Base-by-base conservation (phyloP, 2,797 vertebrate genomes). In the Jordanella pulchra region DNA sequence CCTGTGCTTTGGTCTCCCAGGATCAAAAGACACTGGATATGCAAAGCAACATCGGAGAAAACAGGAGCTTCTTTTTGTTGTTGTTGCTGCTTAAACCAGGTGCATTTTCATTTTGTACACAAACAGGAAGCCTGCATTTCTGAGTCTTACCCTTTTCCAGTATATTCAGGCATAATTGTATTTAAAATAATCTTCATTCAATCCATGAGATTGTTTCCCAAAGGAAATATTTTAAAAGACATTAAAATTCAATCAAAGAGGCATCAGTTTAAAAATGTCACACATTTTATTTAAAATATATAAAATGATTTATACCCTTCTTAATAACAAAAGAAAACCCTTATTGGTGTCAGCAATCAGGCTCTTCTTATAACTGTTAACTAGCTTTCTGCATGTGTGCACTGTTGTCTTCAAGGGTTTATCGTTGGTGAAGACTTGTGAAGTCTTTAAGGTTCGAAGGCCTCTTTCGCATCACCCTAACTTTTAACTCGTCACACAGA, bases 21-120 rank as follows among this genome's bases (percentile, higher is more conserved):
- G 75, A 54, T 48, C 64, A 45, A 78, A 78, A 75, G 55, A 72
- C 23, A 53, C 30, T 5, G 0, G 68, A 83, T 58, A 25, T 9
- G 27, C 17, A 32, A 27, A 4, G 13, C 21, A 47, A 75, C 44
- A 27, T 44, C 10, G 54, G 27, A 61, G 58, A n/a, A 39, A 61
- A 61, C 15, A 39, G 58, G 21, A 6, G 58, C 58, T n/a, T 39
- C 58, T 39, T 39, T 39, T 61, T 39, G 58, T 32, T 60, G 55
- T 17, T 21, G 30, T 7, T 61, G 10, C 23, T 60, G 32, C 39
- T 61, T 23, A 6, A 23, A 50, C 21, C 9, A 61, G 58, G 32
- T 61, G 58, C n/a, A 39, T 14, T 61, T n/a, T 39, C 32, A 61
- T 61, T 61, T 61, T 39, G 35, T 39, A 35, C 11, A 35, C 56